Percentiles rank a stretch among this genome's conserved stretches.
phyloP scores from a whole-genome alignment of 2,113 vertebrate genomes.

The Thomomys bottae region DNA sequence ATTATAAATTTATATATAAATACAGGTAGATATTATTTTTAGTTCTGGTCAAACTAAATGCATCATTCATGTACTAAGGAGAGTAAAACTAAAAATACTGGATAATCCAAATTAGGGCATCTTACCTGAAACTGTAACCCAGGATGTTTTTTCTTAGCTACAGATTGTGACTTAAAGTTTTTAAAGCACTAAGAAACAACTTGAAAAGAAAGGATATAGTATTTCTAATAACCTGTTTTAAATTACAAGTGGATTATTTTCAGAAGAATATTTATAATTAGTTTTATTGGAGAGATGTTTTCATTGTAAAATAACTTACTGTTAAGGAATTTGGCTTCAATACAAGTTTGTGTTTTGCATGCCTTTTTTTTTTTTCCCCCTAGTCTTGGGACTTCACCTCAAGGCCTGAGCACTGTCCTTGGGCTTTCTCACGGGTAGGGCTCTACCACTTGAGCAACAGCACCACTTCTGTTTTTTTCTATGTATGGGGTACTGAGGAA shows the following conservation, averaged over 20 bases:
- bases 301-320: slow-evolving; percentile 15
- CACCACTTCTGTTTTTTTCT: too few relatives aligned
- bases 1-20: slow-evolving; percentile 10
- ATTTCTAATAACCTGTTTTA: neutral
- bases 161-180: neutral
- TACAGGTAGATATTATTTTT: slow-evolving; percentile 27
- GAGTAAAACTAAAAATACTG: neutral
- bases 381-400: too few relatives aligned
- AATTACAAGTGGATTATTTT: neutral
- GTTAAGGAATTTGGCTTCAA: neutral
- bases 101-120: slow-evolving; percentile 22
- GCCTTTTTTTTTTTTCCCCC: too few relatives aligned
- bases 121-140: neutral
- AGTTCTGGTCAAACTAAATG: neutral
- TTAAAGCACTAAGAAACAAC: slow-evolving; percentile 11
- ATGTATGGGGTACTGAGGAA: too few relatives aligned
- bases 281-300: slow-evolving; percentile 30
- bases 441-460: too few relatives aligned
- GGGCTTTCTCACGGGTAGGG: too few relatives aligned
- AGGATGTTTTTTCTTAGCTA: neutral
- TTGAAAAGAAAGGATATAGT: neutral
- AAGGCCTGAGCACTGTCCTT: too few relatives aligned
- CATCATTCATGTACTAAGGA: neutral
- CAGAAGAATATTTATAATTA: slow-evolving; percentile 1
- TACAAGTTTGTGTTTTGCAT: slow-evolving; percentile 17